phyloP scores from a whole-genome alignment of 2,888 invertebrate genomes.

The Branchellion lobata region DNA sequence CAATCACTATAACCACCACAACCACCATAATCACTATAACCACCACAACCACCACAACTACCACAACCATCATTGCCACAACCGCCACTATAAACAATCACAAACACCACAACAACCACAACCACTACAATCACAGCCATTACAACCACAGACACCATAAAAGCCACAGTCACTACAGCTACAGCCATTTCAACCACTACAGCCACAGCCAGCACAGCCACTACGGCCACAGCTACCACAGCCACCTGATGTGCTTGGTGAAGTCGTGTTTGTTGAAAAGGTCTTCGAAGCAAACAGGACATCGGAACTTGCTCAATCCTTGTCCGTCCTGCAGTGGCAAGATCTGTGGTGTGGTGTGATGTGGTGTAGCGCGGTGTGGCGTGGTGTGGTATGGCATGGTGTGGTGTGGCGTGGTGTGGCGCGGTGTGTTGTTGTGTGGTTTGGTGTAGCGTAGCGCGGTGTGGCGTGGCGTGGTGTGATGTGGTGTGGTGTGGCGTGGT shows the following conservation, averaged over 20 bases:
- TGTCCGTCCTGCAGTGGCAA: slow-evolving; percentile 56
- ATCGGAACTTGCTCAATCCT: slow-evolving; percentile 64
- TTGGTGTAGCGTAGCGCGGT: background rate
- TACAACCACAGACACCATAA: too few relatives aligned
- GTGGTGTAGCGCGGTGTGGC: too few relatives aligned
- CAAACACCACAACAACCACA: background rate
- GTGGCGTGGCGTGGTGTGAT: slow-evolving; percentile 55
- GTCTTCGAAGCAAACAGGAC: slow-evolving; percentile 70
- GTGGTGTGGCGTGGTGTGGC: background rate
- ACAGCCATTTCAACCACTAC: too few relatives aligned
- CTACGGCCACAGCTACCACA: too few relatives aligned
- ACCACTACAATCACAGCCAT: too few relatives aligned
- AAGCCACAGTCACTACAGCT: too few relatives aligned
- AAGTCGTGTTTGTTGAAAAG: slow-evolving; percentile 71
- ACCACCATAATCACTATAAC: too few relatives aligned
- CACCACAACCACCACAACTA: background rate
- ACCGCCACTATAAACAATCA: background rate
- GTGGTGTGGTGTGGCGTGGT: slow-evolving; percentile 54
- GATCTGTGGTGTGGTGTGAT: slow-evolving; percentile 54
- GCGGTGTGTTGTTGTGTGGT: background rate
- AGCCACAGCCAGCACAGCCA: too few relatives aligned
- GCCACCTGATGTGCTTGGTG: slow-evolving; percentile 70
- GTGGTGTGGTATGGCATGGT: background rate
- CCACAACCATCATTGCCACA: background rate
- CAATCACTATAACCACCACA: too few relatives aligned